Evolutionary conservation across 2,113 vertebrate species (phyloP).

Genomic region (Laticauda laticaudata): DNA sequence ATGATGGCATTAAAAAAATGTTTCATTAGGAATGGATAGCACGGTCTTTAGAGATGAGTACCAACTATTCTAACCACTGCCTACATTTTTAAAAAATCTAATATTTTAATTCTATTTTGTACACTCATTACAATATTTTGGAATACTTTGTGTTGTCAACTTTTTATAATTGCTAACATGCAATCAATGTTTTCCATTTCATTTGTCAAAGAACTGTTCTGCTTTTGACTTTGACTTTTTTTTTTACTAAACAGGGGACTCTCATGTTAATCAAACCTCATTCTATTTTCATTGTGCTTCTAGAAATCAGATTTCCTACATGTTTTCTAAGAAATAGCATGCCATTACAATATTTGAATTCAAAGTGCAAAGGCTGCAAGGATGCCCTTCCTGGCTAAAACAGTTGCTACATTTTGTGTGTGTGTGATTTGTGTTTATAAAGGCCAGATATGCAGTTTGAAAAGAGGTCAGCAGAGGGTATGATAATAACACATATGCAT

Average conservation of each 20-base stretch:
- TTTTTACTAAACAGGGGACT: neutral
- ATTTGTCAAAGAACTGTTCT: conserved; percentile 11
- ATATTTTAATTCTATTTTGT: conserved; percentile 11
- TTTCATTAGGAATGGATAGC: neutral
- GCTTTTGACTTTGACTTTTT: neutral
- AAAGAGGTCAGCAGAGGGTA: neutral
- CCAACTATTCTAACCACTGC: neutral
- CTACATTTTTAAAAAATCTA: neutral
- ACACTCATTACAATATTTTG: neutral
- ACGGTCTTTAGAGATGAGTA: neutral
- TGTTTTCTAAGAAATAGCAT: neutral
- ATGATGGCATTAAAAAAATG: neutral
- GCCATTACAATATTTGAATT: neutral
- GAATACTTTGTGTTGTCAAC: neutral
- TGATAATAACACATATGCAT: neutral
- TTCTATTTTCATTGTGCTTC: neutral
- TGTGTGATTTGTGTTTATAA: neutral
- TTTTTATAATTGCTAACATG: neutral
- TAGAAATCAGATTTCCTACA: neutral
- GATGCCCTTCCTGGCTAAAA: neutral
- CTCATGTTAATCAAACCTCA: neutral
- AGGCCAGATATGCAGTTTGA: neutral
- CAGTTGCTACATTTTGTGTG: neutral
- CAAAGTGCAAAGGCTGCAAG: conserved; percentile 4
- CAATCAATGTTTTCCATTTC: neutral